Percentiles rank a stretch among this genome's conserved stretches.
Conservation (phyloP, 2,797 vertebrate genomes). For the Molothrus aeneus region DNA sequence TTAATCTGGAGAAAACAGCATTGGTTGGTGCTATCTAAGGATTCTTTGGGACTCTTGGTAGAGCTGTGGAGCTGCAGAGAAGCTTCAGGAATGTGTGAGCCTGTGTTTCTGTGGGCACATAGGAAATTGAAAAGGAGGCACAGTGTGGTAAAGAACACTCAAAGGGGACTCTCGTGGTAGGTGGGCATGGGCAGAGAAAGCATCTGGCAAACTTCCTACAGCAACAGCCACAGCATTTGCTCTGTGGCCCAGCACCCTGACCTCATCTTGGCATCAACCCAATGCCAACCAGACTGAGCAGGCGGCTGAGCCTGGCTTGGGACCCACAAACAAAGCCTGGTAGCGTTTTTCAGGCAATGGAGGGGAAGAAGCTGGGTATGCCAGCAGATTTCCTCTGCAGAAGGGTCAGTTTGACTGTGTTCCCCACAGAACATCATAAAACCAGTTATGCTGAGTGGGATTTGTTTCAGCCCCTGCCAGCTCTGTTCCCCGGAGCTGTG, state of each 20-base stretch:
- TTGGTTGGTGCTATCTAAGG: not conserved
- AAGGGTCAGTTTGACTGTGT: not conserved
- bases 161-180: not conserved
- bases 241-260: slow-evolving; percentile 28
- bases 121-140: not conserved
- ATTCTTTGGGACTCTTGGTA: not conserved
- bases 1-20: not conserved
- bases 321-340: not conserved
- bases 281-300: not conserved
- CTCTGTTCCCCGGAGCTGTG: not conserved
- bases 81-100: not conserved
- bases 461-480: not conserved
- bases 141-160: not conserved
- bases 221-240: not conserved
- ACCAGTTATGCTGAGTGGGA: not conserved
- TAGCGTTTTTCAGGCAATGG: not conserved
- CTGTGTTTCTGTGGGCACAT: not conserved
- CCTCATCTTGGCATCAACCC: slow-evolving; percentile 12
- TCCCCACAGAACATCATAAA: not conserved
- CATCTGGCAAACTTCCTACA: slow-evolving; percentile 10
- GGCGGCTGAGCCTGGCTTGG: not conserved
- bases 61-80: not conserved
- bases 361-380: not conserved
- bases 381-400: not conserved
- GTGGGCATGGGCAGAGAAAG: not conserved